These are phyloP conservation scores for Rhinoraja longicauda DNA, from an alignment of 2,797 vertebrate genomes.

Conservation along the genomic window DNA sequence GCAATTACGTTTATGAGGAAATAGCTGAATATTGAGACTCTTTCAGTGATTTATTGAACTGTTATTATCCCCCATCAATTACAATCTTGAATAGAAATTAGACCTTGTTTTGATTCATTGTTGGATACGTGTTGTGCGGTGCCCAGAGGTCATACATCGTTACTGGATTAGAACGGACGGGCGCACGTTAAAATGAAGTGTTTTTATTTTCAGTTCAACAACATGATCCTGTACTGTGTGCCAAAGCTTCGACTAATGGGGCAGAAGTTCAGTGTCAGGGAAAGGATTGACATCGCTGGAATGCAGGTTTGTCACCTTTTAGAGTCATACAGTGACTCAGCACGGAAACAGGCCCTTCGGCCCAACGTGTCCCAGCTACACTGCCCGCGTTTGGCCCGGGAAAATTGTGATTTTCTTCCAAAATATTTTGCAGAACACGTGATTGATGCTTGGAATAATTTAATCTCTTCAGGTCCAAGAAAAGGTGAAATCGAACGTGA, in stretches of 20 bases:
- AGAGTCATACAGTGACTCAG: no score
- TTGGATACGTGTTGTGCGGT: not conserved
- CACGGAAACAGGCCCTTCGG: no score
- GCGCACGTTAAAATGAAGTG: not conserved
- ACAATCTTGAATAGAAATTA: not conserved
- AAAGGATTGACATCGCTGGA: conserved; percentile 88
- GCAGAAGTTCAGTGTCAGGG: conserved; percentile 93
- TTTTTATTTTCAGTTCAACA: conserved; percentile 76
- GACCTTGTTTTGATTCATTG: not conserved
- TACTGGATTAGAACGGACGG: not conserved
- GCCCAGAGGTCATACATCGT: not conserved
- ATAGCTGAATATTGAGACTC: not conserved
- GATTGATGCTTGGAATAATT: not conserved
- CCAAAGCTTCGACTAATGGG: conserved; percentile 90
- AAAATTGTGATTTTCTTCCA: not conserved
- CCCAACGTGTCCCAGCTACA: no score
- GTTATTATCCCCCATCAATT: not conserved
- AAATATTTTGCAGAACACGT: not conserved
- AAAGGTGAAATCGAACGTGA: conserved; percentile 73
- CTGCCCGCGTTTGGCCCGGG: no score
- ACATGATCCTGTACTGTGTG: conserved; percentile 93
- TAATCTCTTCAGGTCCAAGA: conserved; percentile 74
- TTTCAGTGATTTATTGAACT: not conserved
- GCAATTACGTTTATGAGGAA: not conserved
- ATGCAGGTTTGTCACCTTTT: conserved; percentile 88